A percentile compares a stretch with the other conserved stretches of the same genome.
These are phyloP conservation scores for Gadopsis bispinosus DNA, from an alignment of 2,797 vertebrate genomes.

Conservation along the genomic window DNA sequence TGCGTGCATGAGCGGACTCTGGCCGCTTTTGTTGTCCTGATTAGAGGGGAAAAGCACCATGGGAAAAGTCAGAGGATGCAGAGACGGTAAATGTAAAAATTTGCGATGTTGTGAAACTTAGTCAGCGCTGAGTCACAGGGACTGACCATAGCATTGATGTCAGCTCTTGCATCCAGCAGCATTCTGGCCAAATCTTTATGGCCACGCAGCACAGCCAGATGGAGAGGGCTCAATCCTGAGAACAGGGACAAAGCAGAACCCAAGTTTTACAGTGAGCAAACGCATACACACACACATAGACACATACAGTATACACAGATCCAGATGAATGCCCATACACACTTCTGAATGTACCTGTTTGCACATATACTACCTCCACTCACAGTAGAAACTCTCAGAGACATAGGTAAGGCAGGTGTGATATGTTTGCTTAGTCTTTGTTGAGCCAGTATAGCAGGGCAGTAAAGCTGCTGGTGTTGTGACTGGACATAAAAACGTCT, in stretches of 20 bases:
- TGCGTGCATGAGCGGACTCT: conserved; percentile 90
- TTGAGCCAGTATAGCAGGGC: no score
- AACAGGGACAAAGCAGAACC: conserved; percentile 12
- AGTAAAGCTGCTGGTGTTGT: no score
- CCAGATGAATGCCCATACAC: background rate
- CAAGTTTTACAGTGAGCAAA: conserved; percentile 1
- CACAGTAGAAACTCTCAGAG: background rate
- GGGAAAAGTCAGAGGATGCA: conserved; percentile 41
- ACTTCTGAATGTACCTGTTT: conserved; percentile 10
- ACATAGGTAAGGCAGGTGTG: background rate
- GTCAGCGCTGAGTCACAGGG: conserved; percentile 31
- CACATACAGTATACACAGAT: conserved; percentile 4
- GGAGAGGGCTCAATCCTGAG: conserved; percentile 90
- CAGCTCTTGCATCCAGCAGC: conserved; percentile 86
- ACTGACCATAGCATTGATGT: conserved; percentile 91
- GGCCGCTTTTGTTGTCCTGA: conserved; percentile 93
- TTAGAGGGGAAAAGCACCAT: conserved; percentile 28
- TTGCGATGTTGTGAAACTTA: conserved; percentile 32
- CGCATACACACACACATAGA: background rate
- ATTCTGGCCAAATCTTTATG: conserved; percentile 80
- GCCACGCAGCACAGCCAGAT: conserved; percentile 87
- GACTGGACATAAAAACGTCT: no score
- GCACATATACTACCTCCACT: background rate
- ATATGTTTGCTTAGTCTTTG: no score
- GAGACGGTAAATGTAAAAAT: conserved; percentile 13